Evolutionary conservation across 2,888 invertebrate genomes (phyloP).

Genomic region (Lottia gigantea): DNA sequence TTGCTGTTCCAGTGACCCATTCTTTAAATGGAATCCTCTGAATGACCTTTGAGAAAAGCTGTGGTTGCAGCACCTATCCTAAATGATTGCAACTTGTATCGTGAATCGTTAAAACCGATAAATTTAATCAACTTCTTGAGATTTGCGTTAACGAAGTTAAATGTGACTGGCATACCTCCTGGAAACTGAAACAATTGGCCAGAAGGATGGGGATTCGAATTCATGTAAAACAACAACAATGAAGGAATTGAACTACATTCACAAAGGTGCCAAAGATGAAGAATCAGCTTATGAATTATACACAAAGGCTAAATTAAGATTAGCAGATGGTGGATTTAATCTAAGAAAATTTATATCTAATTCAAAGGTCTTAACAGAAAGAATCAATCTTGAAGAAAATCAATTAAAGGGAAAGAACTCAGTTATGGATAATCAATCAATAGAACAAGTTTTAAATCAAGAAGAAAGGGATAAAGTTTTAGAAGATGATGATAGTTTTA

Average conservation of each 20-base stretch:
- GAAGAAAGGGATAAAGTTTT: no score
- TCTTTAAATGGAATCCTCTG: no score
- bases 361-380: background rate
- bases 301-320: background rate
- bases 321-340: background rate
- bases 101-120: background rate
- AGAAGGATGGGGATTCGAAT: background rate
- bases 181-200: background rate
- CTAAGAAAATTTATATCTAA: background rate
- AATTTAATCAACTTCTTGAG: background rate
- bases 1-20: no score
- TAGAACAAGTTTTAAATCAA: no score
- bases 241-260: no score
- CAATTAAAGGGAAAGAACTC: no score
- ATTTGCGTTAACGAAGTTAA: background rate
- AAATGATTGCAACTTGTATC: background rate
- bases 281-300: no score
- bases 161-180: background rate
- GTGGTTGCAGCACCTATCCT: background rate
- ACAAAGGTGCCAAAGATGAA: slow-evolving; percentile 6
- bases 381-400: background rate
- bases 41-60: background rate
- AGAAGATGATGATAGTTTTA: no score
- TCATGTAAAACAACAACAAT: no score
- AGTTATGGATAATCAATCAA: no score